Conservation (phyloP, 2,113 vertebrate genomes). For the Pagrus major region DNA sequence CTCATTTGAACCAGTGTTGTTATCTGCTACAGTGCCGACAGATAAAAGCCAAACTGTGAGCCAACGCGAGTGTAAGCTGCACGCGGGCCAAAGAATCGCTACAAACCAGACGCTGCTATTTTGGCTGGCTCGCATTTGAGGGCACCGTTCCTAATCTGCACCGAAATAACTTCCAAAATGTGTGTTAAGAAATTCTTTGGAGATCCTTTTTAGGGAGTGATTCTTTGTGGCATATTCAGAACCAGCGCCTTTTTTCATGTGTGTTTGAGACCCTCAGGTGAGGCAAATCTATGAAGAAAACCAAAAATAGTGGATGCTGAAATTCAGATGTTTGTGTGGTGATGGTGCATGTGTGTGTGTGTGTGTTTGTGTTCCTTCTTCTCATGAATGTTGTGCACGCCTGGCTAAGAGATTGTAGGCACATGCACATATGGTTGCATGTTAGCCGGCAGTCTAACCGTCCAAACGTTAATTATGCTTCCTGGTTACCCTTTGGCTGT, state of each 20-base stretch:
- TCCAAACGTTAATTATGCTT: conserved; percentile 47
- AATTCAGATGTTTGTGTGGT: conserved; percentile 1
- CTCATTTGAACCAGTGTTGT: conserved; percentile 61
- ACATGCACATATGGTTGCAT: conserved; percentile 40
- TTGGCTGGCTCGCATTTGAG: conserved; percentile 39
- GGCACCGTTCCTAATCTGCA: conserved; percentile 46
- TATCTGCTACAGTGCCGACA: conserved; percentile 57
- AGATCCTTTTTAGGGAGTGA: conserved; percentile 24
- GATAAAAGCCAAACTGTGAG: conserved; percentile 53
- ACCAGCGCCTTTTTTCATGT: conserved; percentile 3
- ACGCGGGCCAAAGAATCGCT: conserved; percentile 26
- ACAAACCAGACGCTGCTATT: conserved; percentile 46
- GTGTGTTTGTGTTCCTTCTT: conserved; percentile 2
- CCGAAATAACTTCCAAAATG: conserved; percentile 47
- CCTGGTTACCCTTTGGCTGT: conserved; percentile 23
- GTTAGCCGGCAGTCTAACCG: conserved; percentile 17
- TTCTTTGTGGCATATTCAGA: conserved; percentile 28
- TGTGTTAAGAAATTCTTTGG: conserved; percentile 32
- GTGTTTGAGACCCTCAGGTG: conserved; percentile 39
- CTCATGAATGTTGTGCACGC: conserved; percentile 13
- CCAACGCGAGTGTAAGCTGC: conserved; percentile 36
- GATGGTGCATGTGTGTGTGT: not conserved
- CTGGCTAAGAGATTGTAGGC: conserved; percentile 6
- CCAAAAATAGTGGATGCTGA: conserved; percentile 14
- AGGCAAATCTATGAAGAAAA: conserved; percentile 30